phyloP scores from a whole-genome alignment of 2,797 vertebrate genomes.

The Sphaeramia orbicularis region DNA sequence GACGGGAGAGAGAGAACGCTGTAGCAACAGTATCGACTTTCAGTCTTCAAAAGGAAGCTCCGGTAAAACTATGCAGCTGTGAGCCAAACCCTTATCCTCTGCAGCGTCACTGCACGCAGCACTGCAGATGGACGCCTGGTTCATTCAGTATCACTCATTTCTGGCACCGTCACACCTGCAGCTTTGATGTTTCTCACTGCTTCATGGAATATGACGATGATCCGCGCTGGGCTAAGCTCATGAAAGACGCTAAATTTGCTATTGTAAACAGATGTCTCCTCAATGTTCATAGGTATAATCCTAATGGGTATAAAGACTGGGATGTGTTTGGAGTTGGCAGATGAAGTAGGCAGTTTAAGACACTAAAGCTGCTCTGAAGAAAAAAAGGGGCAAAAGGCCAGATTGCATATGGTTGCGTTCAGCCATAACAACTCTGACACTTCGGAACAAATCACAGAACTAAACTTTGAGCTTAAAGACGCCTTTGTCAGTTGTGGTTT shows the following conservation, averaged over 20 bases:
- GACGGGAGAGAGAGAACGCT: neutral
- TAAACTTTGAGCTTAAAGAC: too few relatives aligned
- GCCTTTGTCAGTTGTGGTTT: too few relatives aligned
- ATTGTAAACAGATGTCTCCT: conserved; percentile 5
- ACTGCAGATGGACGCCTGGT: neutral
- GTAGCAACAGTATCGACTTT: conserved; percentile 46
- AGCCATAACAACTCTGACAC: too few relatives aligned
- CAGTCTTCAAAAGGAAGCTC: conserved; percentile 48
- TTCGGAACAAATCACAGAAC: too few relatives aligned
- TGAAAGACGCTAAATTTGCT: neutral
- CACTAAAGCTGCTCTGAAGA: too few relatives aligned
- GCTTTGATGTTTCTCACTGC: conserved; percentile 1
- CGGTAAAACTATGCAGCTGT: conserved; percentile 41
- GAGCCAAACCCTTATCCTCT: conserved; percentile 15
- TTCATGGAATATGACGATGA: conserved; percentile 4
- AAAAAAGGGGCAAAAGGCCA: neutral
- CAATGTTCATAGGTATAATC: neutral
- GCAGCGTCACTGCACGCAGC: conserved; percentile 10
- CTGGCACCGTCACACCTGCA: conserved; percentile 14
- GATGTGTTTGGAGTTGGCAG: conserved; percentile 1
- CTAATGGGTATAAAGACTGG: conserved; percentile 5
- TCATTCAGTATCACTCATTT: neutral
- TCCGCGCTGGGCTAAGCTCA: neutral
- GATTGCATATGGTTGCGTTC: neutral
- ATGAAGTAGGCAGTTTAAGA: neutral